These are phyloP conservation scores for Fissipunctia ypsillon DNA, from an alignment of 2,888 invertebrate genomes.

Conservation along the genomic window DNA sequence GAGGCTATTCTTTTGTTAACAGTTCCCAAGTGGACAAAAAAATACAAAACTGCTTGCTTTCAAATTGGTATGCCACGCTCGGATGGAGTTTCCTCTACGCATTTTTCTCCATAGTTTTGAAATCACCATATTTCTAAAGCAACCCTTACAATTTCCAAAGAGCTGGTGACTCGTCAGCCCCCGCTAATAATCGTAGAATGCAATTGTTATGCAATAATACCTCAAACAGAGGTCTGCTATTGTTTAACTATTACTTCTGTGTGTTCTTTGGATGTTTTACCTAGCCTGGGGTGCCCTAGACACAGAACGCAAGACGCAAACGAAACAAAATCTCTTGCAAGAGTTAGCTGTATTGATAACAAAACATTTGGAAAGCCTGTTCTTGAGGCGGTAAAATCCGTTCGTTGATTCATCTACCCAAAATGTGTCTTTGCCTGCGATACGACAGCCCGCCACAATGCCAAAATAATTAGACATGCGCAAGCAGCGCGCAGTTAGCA, in stretches of 20 bases:
- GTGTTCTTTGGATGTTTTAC: conserved; percentile 8
- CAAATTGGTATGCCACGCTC: background rate
- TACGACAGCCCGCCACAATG: background rate
- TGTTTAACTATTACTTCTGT: conserved; percentile 21
- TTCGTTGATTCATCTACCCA: conserved; percentile 21
- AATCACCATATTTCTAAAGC: background rate
- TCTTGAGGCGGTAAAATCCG: background rate
- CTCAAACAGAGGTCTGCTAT: conserved; percentile 37
- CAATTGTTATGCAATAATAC: conserved; percentile 31
- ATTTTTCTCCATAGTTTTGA: background rate
- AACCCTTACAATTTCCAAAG: conserved; percentile 11
- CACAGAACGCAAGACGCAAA: background rate
- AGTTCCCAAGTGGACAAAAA: background rate
- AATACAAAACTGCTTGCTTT: background rate
- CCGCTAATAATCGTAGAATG: conserved; percentile 25
- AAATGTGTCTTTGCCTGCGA: background rate
- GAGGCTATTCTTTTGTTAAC: conserved; percentile 9
- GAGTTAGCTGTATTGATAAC: background rate
- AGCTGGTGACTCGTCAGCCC: background rate
- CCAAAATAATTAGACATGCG: conserved; percentile 18
- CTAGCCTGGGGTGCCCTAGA: background rate
- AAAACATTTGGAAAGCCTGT: background rate
- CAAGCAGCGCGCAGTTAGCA: background rate
- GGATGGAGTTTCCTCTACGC: background rate
- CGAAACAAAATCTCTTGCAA: background rate